Evolutionary conservation across 2,113 vertebrate species (phyloP).

Genomic region (Anseranas semipalmata): DNA sequence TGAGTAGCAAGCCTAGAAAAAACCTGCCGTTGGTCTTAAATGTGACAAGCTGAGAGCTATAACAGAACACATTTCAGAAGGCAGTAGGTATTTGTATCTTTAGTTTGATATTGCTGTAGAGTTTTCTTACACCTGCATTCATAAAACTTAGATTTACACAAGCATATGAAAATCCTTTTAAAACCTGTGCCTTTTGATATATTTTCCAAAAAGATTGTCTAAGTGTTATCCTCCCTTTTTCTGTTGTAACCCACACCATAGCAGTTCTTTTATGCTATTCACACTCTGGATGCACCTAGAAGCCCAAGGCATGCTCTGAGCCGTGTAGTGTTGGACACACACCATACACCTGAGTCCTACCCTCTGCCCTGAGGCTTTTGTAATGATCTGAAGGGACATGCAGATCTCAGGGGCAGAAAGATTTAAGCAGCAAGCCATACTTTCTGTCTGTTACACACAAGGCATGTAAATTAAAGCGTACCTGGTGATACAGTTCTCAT

Average conservation of each 20-base stretch:
- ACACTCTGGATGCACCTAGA: accelerated
- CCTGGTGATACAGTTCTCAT: background rate
- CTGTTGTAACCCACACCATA: accelerated
- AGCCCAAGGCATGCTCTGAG: accelerated
- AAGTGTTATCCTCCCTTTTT: background rate
- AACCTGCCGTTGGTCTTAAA: background rate
- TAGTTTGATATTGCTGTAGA: background rate
- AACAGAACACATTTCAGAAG: background rate
- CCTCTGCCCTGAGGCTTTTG: background rate
- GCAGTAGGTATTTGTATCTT: background rate
- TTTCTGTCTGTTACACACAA: background rate
- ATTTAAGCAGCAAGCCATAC: background rate
- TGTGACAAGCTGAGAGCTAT: background rate
- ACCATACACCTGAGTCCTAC: accelerated
- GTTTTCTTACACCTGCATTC: background rate
- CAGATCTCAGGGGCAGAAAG: background rate
- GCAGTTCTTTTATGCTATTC: background rate
- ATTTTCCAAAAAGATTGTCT: background rate
- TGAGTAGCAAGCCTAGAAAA: background rate
- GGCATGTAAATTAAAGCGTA: accelerated
- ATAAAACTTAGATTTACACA: background rate
- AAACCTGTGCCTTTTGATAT: background rate
- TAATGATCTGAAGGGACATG: accelerated
- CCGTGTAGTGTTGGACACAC: accelerated
- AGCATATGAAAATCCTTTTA: background rate